A percentile compares a stretch with the other conserved stretches of the same genome.
phyloP scores from a whole-genome alignment of 1,140 invertebrate species.

The Pogonomyrmex barbatus region DNA sequence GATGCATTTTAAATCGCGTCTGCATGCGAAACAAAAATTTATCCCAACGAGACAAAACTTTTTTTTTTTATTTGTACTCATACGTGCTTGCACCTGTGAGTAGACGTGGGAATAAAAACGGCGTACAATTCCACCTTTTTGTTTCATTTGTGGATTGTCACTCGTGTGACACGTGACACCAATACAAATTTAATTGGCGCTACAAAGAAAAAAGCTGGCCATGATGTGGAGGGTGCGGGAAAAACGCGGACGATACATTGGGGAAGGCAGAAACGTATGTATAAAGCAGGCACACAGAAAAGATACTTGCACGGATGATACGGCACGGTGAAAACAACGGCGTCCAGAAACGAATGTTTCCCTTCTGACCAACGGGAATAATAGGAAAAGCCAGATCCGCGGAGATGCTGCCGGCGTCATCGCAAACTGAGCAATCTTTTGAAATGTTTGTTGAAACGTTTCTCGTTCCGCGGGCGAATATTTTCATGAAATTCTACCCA shows the following conservation, averaged over 20 bases:
- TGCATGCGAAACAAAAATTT: slow-evolving; percentile 41
- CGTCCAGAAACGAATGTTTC: slow-evolving; percentile 45
- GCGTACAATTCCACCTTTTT: slow-evolving; percentile 50
- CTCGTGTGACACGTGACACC: slow-evolving; percentile 55
- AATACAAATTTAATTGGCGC: slow-evolving; percentile 63
- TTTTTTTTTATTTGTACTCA: slow-evolving; percentile 36
- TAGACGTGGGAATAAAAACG: slow-evolving; percentile 48
- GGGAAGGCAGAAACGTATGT: slow-evolving; percentile 11
- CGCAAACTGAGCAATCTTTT: slow-evolving; percentile 8
- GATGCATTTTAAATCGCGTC: slow-evolving; percentile 57
- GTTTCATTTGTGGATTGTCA: slow-evolving; percentile 60
- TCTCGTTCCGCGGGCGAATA: neutral
- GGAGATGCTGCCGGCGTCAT: slow-evolving; percentile 10
- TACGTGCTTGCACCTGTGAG: slow-evolving; percentile 38
- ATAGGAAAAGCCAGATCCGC: slow-evolving; percentile 34
- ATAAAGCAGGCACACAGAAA: neutral
- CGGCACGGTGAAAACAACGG: slow-evolving; percentile 18
- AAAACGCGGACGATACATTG: slow-evolving; percentile 29
- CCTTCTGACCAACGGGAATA: slow-evolving; percentile 34
- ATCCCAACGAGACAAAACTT: slow-evolving; percentile 31
- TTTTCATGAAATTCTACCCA: neutral
- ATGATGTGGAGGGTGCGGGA: neutral
- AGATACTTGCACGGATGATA: slow-evolving; percentile 35
- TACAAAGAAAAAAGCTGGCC: slow-evolving; percentile 49
- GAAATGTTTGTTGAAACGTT: neutral